phyloP scores from a whole-genome alignment of 2,888 invertebrate species.

The Ochropleura plecta region DNA sequence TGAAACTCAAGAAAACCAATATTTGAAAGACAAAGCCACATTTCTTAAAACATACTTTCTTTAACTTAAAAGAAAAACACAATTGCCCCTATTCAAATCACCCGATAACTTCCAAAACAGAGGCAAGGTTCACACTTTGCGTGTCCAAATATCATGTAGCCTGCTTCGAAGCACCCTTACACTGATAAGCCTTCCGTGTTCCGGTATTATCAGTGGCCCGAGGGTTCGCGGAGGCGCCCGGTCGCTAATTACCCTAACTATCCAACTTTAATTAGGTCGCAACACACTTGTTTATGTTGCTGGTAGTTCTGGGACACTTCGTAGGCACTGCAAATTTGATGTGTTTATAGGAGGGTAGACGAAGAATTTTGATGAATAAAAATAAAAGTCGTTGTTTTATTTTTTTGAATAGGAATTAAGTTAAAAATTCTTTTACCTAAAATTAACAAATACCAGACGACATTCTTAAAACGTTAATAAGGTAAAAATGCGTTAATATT shows the following conservation, averaged over 20 bases:
- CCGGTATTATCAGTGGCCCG: constrained; percentile 68
- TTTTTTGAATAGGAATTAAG: not conserved
- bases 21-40: constrained; percentile 19
- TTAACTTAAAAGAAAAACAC: constrained; percentile 30
- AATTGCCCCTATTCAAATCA: constrained; percentile 48
- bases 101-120: constrained; percentile 59
- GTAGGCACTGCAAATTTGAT: constrained; percentile 59
- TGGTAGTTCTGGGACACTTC: constrained; percentile 51
- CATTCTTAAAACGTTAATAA: not conserved
- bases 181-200: constrained; percentile 72
- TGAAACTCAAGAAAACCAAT: not conserved
- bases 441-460: not conserved
- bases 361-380: constrained; percentile 18
- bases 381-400: not conserved
- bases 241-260: constrained; percentile 76
- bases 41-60: constrained; percentile 20
- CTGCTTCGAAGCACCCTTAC: constrained; percentile 64
- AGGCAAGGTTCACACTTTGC: constrained; percentile 65
- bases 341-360: constrained; percentile 24
- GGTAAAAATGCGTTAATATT: not conserved
- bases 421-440: not conserved
- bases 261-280: constrained; percentile 78
- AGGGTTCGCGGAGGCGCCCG: constrained; percentile 41
- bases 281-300: constrained; percentile 66
- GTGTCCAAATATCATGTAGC: constrained; percentile 67